Base-by-base conservation (phyloP, 2,113 vertebrate genomes). In the Rhinopithecus roxellana region DNA sequence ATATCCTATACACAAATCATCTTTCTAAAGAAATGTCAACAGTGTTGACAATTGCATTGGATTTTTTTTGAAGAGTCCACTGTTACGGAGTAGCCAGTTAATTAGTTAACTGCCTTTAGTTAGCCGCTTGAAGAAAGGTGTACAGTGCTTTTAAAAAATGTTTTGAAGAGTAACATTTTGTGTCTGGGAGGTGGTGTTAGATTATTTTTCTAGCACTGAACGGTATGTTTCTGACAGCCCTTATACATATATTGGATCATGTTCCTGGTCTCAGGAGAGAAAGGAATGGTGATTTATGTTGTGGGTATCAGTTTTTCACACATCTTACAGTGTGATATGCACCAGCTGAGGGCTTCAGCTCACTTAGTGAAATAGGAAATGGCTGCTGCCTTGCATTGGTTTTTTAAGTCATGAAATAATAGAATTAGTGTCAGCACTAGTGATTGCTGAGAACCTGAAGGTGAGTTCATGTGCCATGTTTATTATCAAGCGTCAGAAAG, bases 271-370 rank as follows among this genome's bases (percentile, higher is more conserved):
- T 80, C 96, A 69, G 95, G 91, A 98, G 95, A 97, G 70, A 96
- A 93, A 97, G 81, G 32, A 88, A 74, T 10, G 7, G 64, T 22
- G 61, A 92, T 74, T 96, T 89, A 3, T 74, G 90, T 87, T 13
- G 67, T 1, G 17, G 67, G 55, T 98, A 77, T 98, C 97, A 88
- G 92, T 1, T 0, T 97, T 95, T 96, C 97, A 92, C 97, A 97
- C 92, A 78, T 96, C 94, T 96, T 77, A 97, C 90, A 89, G 90
- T 59, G 0, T 14, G 38, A 83, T 0, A 3, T 88, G 95, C 70
- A 97, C 98, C 97, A 97, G 96, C 97, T 98, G 97, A 98, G 97
- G 97, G 81, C 94, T 98, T 97, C 95, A 97, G 72, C 98, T 98
- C 97, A 98, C 98, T 98, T 88, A 95, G 92, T 80, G 92, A 75